These are phyloP conservation scores for Nerophis lumbriciformis DNA, from an alignment of 2,113 vertebrate species.

Conservation along the genomic window DNA sequence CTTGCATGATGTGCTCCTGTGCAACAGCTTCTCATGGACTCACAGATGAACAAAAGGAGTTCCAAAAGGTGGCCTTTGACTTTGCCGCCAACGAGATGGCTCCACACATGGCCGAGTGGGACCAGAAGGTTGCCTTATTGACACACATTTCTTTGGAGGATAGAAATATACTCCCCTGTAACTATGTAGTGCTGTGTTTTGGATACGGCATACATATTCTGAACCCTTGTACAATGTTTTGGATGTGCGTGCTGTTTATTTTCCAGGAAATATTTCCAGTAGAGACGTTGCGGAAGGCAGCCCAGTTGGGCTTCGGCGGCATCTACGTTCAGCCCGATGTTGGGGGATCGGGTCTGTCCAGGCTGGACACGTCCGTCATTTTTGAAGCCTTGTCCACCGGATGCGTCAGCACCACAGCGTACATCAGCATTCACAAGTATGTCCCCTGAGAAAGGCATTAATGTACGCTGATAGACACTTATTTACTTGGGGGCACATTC, in stretches of 20 bases:
- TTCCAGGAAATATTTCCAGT: slow-evolving; percentile 88
- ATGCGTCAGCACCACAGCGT: slow-evolving; percentile 93
- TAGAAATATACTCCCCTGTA: neutral
- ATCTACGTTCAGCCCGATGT: slow-evolving; percentile 86
- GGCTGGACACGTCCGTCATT: slow-evolving; percentile 88
- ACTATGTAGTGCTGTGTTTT: too few species aligned
- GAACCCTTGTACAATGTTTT: neutral
- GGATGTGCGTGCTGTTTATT: neutral
- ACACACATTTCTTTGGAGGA: neutral
- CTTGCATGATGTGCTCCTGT: neutral
- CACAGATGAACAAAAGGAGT: slow-evolving; percentile 91
- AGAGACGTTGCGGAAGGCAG: slow-evolving; percentile 83
- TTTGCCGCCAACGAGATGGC: slow-evolving; percentile 95
- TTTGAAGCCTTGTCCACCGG: slow-evolving; percentile 96
- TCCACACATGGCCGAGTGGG: slow-evolving; percentile 93
- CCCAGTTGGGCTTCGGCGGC: slow-evolving; percentile 89
- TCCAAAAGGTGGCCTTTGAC: slow-evolving; percentile 93
- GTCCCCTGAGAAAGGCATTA: slow-evolving; percentile 15
- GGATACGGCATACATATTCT: too few species aligned
- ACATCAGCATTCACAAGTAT: slow-evolving; percentile 98
- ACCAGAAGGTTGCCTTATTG: slow-evolving; percentile 78
- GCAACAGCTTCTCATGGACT: slow-evolving; percentile 81
- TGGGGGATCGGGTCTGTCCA: slow-evolving; percentile 89
- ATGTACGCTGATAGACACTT: too few species aligned
- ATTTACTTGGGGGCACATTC: too few species aligned